Base-by-base conservation (phyloP, 2,797 vertebrate genomes). In the Aldrovandia affinis region DNA sequence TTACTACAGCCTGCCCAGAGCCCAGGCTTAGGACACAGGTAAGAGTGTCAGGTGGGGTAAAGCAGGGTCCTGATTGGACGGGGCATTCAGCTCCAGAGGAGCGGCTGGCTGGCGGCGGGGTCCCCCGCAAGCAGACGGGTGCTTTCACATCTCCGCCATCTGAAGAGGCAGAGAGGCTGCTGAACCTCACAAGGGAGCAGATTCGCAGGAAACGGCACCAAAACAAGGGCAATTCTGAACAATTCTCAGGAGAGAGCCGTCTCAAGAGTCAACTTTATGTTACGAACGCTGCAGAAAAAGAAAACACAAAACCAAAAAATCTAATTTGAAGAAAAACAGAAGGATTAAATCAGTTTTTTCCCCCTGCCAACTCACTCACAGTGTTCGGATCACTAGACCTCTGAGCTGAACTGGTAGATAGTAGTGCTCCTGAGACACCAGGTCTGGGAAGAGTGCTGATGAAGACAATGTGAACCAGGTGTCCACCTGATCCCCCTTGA, bases 1-100 rank as follows among this genome's bases (percentile, higher is more conserved):
- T 65, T 28, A 70, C 47, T 61, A 14, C 9, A 55, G 39, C 30
- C 25, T 7, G 20, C 39, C 83, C 47, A 55, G 44, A 33, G 15
- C 59, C 25, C 7, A 57, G 44, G 65, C 81, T 78, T 57, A 81
- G 70, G 20, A 82, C 33, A 77, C 73, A 73, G 12, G 83, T 70
- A 83, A n/a, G n/a, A 18, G 36, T 30, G 81, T 59, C 78, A 68
- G 10, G 25, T 55, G 75, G 47, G 22, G 28, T 61, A 84, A 86
- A 86, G 68, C 75, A 15, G n/a, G 14, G 33, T 28, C n/a, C 39
- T 28, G 61, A 85, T n/a, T 28, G 44, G 36, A 61, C 57, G 55
- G 52, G n/a, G 18, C 63, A 59, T 22, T 1, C 9, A 28, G 55
- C 84, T 22, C 18, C 50, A 55, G 14, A 47, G 61, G 50, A 20